These are phyloP conservation scores for Orthosia cruda DNA, from an alignment of 2,888 invertebrate genomes.

Conservation along the genomic window DNA sequence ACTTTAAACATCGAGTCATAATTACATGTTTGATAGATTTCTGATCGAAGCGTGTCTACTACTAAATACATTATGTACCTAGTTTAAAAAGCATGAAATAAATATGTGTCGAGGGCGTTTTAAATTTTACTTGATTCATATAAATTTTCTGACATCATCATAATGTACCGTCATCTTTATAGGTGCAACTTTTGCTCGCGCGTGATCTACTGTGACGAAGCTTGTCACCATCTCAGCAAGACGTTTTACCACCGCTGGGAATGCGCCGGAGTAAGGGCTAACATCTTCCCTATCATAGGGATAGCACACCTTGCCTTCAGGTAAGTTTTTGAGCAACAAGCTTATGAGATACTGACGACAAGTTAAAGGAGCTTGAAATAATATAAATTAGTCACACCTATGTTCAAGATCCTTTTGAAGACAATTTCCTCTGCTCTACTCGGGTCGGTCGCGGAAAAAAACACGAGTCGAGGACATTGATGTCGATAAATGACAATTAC, in stretches of 20 bases:
- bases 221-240: slow-evolving; percentile 87
- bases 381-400: neutral
- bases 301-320: slow-evolving; percentile 95
- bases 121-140: no score
- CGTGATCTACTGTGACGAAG: slow-evolving; percentile 93
- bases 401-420: neutral
- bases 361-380: neutral
- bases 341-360: neutral
- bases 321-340: slow-evolving; percentile 65
- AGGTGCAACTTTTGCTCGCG: slow-evolving; percentile 94
- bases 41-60: no score
- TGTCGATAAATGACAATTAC: neutral
- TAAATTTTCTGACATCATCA: slow-evolving; percentile 53
- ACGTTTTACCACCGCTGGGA: slow-evolving; percentile 93
- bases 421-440: neutral
- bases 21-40: no score
- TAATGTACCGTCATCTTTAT: slow-evolving; percentile 46
- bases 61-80: no score
- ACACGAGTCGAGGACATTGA: neutral
- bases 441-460: neutral
- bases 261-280: slow-evolving; percentile 93
- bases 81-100: no score
- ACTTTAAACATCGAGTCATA: no score
- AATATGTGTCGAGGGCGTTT: no score
- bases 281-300: slow-evolving; percentile 94